phyloP scores from a whole-genome alignment of 2,888 invertebrate species.

The Harpalus rubripes region DNA sequence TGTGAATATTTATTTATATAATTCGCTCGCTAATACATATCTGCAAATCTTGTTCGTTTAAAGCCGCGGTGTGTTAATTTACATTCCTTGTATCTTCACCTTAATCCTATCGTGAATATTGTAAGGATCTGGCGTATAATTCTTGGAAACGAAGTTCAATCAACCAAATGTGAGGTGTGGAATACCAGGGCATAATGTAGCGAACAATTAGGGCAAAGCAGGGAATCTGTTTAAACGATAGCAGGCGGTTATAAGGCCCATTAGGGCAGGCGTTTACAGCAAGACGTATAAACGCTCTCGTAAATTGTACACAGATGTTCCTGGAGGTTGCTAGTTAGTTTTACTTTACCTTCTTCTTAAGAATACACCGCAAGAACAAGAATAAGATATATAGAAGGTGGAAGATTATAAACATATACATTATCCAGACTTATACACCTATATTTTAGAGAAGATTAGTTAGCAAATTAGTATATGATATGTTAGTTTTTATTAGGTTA shows the following conservation, averaged over 20 bases:
- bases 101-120: background rate
- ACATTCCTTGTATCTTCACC: background rate
- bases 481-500: background rate
- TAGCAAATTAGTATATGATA: background rate
- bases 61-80: no score
- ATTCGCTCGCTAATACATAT: background rate
- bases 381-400: background rate
- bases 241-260: constrained; percentile 17
- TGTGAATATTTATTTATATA: no score
- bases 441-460: no score
- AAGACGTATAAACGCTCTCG: constrained; percentile 1
- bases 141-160: background rate
- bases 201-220: background rate
- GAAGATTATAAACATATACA: constrained; percentile 7
- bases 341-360: background rate
- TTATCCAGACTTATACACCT: background rate
- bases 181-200: background rate
- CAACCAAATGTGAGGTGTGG: background rate
- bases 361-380: background rate
- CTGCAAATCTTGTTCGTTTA: no score
- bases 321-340: background rate
- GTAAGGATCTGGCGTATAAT: background rate
- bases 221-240: constrained; percentile 2
- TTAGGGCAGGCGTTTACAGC: constrained; percentile 19
- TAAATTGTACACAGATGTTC: constrained; percentile 33